Evolutionary conservation across 2,113 vertebrate species (phyloP).

Genomic region (Ia io): DNA sequence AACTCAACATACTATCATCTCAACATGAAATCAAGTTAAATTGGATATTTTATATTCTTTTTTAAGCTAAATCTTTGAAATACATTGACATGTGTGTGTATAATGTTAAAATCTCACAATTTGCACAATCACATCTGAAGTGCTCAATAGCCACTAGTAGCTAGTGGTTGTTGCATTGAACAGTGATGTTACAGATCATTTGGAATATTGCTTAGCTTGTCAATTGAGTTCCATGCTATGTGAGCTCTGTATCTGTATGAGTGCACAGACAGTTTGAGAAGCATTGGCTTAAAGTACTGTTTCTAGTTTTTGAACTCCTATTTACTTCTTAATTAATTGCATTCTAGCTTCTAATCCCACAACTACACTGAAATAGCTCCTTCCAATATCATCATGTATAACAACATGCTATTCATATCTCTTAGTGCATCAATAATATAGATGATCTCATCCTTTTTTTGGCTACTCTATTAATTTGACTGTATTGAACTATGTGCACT

Average conservation of each 20-base stretch:
- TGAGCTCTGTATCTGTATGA: neutral
- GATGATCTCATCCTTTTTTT: neutral
- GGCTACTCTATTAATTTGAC: neutral
- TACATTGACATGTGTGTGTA: neutral
- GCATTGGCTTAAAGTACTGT: neutral
- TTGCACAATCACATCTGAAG: neutral
- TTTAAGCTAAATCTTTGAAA: neutral
- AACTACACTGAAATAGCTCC: neutral
- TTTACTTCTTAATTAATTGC: neutral
- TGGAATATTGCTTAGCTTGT: neutral
- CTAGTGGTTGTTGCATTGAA: neutral
- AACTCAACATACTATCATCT: neutral
- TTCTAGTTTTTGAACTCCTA: neutral
- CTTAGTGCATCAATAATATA: neutral
- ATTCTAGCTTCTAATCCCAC: neutral
- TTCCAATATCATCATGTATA: neutral
- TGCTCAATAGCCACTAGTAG: neutral
- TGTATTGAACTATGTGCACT: neutral
- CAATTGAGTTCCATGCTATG: neutral
- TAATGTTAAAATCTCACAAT: neutral
- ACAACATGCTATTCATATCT: neutral
- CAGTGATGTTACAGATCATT: neutral
- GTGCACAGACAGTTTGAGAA: neutral
- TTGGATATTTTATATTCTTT: neutral
- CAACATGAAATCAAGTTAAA: neutral